phyloP scores from a whole-genome alignment of 2,888 invertebrate species.

The Torymus auratus region DNA sequence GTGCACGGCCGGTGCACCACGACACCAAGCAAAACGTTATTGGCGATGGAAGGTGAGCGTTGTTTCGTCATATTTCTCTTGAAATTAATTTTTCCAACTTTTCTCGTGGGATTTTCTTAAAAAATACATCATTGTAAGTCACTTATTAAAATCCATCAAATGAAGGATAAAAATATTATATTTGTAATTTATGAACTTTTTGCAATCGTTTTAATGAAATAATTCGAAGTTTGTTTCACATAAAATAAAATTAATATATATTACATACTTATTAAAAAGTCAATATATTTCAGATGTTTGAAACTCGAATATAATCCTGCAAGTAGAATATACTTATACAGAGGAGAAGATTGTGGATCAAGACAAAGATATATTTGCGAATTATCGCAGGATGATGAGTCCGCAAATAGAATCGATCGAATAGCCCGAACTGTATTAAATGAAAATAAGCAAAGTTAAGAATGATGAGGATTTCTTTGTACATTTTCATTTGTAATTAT shows the following conservation, averaged over 20 bases:
- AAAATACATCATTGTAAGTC: too few relatives aligned
- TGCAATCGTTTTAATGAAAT: too few relatives aligned
- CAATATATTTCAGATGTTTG: slow-evolving; percentile 79
- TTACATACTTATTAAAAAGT: neutral
- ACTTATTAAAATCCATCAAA: too few relatives aligned
- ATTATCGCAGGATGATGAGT: slow-evolving; percentile 74
- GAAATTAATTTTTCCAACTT: too few relatives aligned
- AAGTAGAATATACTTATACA: slow-evolving; percentile 81
- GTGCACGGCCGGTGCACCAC: slow-evolving; percentile 83
- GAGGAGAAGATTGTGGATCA: slow-evolving; percentile 85
- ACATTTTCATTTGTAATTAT: too few relatives aligned
- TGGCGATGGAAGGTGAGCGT: slow-evolving; percentile 70
- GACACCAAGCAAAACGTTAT: slow-evolving; percentile 70
- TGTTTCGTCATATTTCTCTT: too few relatives aligned
- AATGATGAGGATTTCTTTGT: neutral
- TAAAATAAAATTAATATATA: too few relatives aligned
- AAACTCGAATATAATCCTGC: slow-evolving; percentile 82
- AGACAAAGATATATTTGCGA: slow-evolving; percentile 86
- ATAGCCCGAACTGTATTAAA: slow-evolving; percentile 64
- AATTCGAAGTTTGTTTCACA: too few relatives aligned
- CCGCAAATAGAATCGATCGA: slow-evolving; percentile 70
- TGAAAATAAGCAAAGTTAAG: neutral
- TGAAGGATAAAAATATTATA: too few relatives aligned
- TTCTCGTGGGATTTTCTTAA: too few relatives aligned
- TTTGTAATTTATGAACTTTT: too few relatives aligned